Evolutionary conservation across 2,888 invertebrate genomes (phyloP).

Genomic region (Drosophila prostipennis): DNA sequence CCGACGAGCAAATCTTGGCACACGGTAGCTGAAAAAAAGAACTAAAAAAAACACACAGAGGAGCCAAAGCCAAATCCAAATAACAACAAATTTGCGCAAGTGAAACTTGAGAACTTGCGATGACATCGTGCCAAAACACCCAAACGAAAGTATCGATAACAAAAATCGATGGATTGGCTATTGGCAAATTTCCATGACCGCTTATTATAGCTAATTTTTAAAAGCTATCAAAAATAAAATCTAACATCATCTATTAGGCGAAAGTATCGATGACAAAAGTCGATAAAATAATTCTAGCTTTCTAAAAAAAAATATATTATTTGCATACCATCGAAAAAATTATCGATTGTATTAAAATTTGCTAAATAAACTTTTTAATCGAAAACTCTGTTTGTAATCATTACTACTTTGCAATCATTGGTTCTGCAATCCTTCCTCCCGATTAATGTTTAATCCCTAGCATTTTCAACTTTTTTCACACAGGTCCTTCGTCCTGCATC

Average conservation of each 20-base stretch:
- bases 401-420: neutral
- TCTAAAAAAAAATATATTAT: too few relatives aligned
- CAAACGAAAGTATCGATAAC: neutral
- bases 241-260: too few relatives aligned
- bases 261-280: too few relatives aligned
- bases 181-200: neutral
- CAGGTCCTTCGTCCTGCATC: neutral
- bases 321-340: too few relatives aligned
- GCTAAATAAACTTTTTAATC: neutral
- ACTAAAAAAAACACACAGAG: neutral
- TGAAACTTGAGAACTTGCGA: constrained; percentile 10
- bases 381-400: neutral
- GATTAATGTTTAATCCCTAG: constrained; percentile 2
- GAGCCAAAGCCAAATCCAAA: constrained; percentile 9
- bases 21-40: constrained; percentile 52
- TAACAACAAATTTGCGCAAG: constrained; percentile 25
- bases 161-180: neutral
- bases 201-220: neutral
- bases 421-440: too few relatives aligned
- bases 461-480: neutral
- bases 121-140: constrained; percentile 9
- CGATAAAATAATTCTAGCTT: too few relatives aligned
- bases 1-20: constrained; percentile 58
- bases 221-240: too few relatives aligned
- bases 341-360: neutral